Evolutionary conservation across 2,888 invertebrate species (phyloP).

Genomic region (Polydrusus tereticollis): DNA sequence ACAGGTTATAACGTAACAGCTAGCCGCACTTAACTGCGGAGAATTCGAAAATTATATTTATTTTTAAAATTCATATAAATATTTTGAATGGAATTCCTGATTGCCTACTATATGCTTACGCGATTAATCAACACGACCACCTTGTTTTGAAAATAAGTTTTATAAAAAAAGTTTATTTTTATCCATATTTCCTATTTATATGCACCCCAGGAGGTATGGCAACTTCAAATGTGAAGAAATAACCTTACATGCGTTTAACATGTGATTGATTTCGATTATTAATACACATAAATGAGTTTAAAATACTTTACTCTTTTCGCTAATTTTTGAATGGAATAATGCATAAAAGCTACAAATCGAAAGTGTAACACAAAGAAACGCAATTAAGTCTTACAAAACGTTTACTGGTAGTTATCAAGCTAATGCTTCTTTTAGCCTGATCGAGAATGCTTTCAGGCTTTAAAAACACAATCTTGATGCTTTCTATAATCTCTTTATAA

Average conservation of each 20-base stretch:
- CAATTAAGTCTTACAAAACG: background rate
- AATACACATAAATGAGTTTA: no score
- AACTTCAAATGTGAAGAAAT: no score
- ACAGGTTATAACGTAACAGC: background rate
- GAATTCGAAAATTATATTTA: background rate
- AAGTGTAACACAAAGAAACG: background rate
- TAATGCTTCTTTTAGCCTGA: background rate
- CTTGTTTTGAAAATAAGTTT: conserved; percentile 32
- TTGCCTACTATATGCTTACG: background rate
- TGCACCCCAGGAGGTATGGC: background rate
- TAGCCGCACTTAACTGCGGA: background rate
- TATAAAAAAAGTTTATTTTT: conserved; percentile 23
- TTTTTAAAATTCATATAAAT: conserved; percentile 12
- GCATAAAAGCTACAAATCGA: background rate
- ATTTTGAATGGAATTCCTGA: conserved; percentile 17
- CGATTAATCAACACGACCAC: background rate
- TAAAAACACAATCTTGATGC: no score
- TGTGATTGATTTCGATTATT: no score
- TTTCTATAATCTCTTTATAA: no score
- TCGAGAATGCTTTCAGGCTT: no score
- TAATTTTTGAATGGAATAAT: no score
- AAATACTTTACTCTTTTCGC: no score
- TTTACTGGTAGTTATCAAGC: background rate
- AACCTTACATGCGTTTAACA: no score
- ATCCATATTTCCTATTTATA: conserved; percentile 28